These are phyloP conservation scores for Sarcophaga variegata DNA, from an alignment of 2,888 invertebrate species.

Conservation along the genomic window DNA sequence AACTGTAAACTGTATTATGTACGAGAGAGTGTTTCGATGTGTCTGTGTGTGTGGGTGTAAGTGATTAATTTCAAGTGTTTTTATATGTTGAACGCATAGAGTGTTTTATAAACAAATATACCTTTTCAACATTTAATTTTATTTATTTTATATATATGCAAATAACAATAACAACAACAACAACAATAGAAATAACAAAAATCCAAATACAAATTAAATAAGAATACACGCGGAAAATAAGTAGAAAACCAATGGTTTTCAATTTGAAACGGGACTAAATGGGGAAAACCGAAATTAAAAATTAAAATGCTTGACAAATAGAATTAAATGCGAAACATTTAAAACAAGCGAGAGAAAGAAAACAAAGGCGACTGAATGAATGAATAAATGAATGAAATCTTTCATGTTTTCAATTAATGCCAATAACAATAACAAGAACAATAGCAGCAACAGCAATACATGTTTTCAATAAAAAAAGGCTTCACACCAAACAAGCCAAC, in stretches of 20 bases:
- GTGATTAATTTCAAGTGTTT: conserved; percentile 4
- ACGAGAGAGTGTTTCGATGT: not conserved
- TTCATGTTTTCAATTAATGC: conserved; percentile 45
- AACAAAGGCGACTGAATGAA: not conserved
- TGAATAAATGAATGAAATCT: conserved; percentile 50
- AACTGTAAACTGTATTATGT: not conserved
- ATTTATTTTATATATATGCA: conserved; percentile 42
- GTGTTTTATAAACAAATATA: conserved; percentile 52
- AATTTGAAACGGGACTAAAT: too few relatives aligned
- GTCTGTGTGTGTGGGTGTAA: not conserved
- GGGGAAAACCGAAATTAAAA: conserved; percentile 42
- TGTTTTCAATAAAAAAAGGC: conserved; percentile 10
- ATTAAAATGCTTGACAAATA: conserved; percentile 61
- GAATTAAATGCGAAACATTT: conserved; percentile 53
- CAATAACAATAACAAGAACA: conserved; percentile 10
- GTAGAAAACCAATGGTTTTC: too few relatives aligned
- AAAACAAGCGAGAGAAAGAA: conserved; percentile 29
- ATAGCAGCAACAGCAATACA: conserved; percentile 29
- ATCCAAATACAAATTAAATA: conserved; percentile 1
- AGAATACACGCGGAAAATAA: too few relatives aligned
- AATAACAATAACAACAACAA: not conserved
- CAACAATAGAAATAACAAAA: not conserved
- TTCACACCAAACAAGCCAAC: conserved; percentile 39
- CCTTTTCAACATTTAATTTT: conserved; percentile 51
- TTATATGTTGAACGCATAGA: not conserved